Base-by-base conservation (phyloP, 1,140 invertebrate species). In the Papilio aristodemus region DNA sequence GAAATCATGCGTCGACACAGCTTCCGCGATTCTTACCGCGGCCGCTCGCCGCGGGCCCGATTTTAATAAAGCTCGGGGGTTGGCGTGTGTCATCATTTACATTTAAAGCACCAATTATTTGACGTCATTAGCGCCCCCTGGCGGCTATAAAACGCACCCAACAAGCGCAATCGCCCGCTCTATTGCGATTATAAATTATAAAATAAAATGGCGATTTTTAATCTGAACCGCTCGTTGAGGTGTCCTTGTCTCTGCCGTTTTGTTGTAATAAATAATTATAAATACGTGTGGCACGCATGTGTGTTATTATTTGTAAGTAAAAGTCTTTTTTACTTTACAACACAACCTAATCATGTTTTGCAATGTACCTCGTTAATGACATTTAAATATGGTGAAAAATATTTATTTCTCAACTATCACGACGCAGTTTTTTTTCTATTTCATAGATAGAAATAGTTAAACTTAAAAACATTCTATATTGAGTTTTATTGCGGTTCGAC, bases 71-170 rank as follows among this genome's bases (percentile, higher is more conserved):
- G 82, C 81, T 75, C n/a, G 74, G 71, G 76, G 76, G 73, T 79
- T 73, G 73, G 79, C 81, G 85, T 87, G 84, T 89, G 83, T 89
- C 86, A 82, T 82, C 85, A 89, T 91, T 91, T 87, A 89, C 89
- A 91, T 91, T 87, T 89, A 91, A 91, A 89, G 89, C 79, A 85
- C 83, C 87, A 89, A 89, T 91, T 91, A 91, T 91, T 87, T 85
- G 85, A 87, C 75, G 84, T 89, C 89, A 91, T 91, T 89, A 89
- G 89, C 84, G 87, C 87, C 81, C 87, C 79, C 81, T 78, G 84
- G 50, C 71, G 76, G 81, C 80, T 70, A 87, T 91, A 88, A 91
- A 91, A 89, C 89, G 87, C 89, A 89, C 81, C 86, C 87, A 87
- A 80, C 85, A 84, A 85, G 83, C 78, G 76, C 81, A 72, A 71